Evolutionary conservation across 1,140 invertebrate genomes (phyloP), one percentile per base, ranked within the genome.

Genomic region (Dufourea novaeangliae): DNA sequence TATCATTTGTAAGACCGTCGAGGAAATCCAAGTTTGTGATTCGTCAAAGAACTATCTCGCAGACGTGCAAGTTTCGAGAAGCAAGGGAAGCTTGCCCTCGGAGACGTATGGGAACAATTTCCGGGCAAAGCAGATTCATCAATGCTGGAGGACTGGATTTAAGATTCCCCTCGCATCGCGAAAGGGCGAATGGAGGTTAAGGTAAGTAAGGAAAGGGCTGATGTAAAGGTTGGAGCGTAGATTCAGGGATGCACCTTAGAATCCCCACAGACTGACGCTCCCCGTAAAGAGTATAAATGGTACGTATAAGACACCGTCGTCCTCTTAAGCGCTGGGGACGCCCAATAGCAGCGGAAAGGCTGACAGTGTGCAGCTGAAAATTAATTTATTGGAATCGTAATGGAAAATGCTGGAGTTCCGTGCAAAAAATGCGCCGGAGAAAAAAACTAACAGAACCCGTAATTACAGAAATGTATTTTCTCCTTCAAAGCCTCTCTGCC

Each of bases 341-440:
- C 32, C 69, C 72, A 77, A 76, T 78, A 83, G 54, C 41, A 76
- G 50, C 56, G 68, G 80, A 62, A 74, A 82, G 56, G 74, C 57
- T 66, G 54, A 68, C 6, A 83, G 63, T 46, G 80, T 46, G 70
- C 57, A 69, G 73, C 63, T 86, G 84, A 86, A 88, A 88, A 88
- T 88, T 88, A 88, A 88, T 88, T 88, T 87, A 87, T 87, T 77
- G 87, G 80, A 82, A 81, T 83, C 80, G 85, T 86, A 86, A 88
- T 88, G 80, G 86, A 85, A 87, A 85, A 85, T 86, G 74, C 78
- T 83, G 68, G 54, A 20, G 71, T 82, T 84, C 44, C 79, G 82
- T 78, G 78, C 76, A 74, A 80, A 82, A 61, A 75, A 68, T 68
- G 41, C 25, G 64, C n/a, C 64, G 37, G 54, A 44, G 72, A 54